Percentiles rank a stretch among this genome's conserved stretches.
phyloP scores from a whole-genome alignment of 2,113 vertebrate genomes.

The Eurypyga helias region DNA sequence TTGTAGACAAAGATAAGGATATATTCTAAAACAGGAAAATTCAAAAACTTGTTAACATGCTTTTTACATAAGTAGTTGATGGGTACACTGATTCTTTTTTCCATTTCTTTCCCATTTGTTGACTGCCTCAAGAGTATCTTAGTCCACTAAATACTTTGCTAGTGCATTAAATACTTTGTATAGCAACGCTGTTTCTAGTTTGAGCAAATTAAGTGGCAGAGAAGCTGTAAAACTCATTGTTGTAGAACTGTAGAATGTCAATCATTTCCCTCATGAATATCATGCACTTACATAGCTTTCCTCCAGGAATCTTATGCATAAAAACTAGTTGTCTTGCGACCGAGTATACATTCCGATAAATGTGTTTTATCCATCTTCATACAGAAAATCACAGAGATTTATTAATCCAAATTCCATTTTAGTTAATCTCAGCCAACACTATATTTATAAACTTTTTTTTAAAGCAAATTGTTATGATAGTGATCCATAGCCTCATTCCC shows the following conservation, averaged over 20 bases:
- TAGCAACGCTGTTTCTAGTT: background rate
- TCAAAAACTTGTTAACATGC: background rate
- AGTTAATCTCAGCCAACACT: background rate
- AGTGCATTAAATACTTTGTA: background rate
- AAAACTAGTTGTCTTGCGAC: background rate
- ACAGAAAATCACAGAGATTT: background rate
- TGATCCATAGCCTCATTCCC: background rate
- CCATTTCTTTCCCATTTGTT: background rate
- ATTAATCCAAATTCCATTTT: background rate
- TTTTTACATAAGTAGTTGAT: background rate
- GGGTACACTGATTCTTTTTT: background rate
- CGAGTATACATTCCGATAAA: background rate
- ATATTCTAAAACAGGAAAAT: background rate
- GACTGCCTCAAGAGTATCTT: background rate
- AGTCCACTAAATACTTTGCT: background rate
- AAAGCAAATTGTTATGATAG: background rate
- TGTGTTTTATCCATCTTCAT: background rate
- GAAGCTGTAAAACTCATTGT: background rate
- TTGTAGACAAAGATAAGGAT: background rate
- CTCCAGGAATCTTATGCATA: background rate
- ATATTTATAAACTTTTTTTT: background rate
- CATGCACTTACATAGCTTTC: background rate
- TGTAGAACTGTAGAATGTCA: background rate
- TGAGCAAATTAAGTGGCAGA: background rate
- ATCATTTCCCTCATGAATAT: background rate